Evolutionary conservation across 2,797 vertebrate species (phyloP), one percentile per base, ranked within the genome.

Genomic region (Hydrophis major): DNA sequence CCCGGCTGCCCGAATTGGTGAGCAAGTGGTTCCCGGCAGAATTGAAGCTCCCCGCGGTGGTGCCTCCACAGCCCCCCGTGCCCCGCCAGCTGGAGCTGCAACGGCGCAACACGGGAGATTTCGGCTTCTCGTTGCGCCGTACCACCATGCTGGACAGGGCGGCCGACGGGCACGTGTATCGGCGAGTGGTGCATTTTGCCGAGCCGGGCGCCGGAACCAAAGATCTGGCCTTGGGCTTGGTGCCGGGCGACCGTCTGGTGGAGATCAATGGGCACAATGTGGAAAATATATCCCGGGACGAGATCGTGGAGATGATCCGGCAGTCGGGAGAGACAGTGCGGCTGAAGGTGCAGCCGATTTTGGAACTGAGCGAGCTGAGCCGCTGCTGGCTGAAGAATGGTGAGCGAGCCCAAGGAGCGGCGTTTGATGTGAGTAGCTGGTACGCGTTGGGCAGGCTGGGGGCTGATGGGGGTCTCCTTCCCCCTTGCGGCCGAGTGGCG

Each of bases 251-350:
- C 95, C 98, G 99, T 7, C 97, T 99, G 95, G 99, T 99, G 93
- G 99, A 99, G 96, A 99, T 99, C 94, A 99, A 99, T 0, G 98
- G 99, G 7, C 95, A 97, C 16, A 99, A 99, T 0, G 99, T 99
- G 98, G 99, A 99, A 96, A 99, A 94, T 97, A 99, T 99, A 96
- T 98, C 97, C 95, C 97, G 99, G 66, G 99, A 99, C 4, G 99
- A 99, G 97, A 99, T 99, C 0, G 99, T 99, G 96, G 99, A 99
- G 97, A 99, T 99, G 99, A 99, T 99, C 96, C 98, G 99, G 89
- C 99, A 99, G 97, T 99, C 99, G 0, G 99, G 99, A 0, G 99
- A 99, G 95, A 98, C 98, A 0, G 99, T 99, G 86, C 97, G 98
- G 92, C 98, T 99, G 95, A 99, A 99, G 96, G 99, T 99, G 95